Percentiles rank a stretch among this genome's conserved stretches.
phyloP scores from a whole-genome alignment of 2,888 invertebrate genomes.

The Platerodrilus igneus region DNA sequence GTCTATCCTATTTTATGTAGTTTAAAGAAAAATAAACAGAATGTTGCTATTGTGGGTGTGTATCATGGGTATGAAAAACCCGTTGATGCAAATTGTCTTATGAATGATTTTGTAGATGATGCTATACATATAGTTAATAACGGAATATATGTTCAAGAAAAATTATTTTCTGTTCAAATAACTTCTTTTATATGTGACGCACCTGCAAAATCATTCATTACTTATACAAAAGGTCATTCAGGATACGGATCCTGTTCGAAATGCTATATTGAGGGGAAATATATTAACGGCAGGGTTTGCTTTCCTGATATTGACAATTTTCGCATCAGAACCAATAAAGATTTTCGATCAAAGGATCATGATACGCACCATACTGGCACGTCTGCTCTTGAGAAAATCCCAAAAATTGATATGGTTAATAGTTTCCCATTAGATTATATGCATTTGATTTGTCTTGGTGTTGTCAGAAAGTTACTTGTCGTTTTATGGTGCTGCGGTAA shows the following conservation, averaged over 20 bases:
- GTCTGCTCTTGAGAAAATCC: conserved; percentile 1
- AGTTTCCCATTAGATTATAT: conserved; percentile 15
- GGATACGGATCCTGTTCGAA: conserved; percentile 20
- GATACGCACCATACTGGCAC: background rate
- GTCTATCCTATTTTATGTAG: conserved; percentile 15
- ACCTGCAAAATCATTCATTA: conserved; percentile 27
- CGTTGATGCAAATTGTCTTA: no score
- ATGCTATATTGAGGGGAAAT: conserved; percentile 26
- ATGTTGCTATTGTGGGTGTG: conserved; percentile 9
- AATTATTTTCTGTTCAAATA: conserved; percentile 6
- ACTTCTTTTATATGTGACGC: conserved; percentile 23
- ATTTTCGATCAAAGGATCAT: conserved; percentile 22
- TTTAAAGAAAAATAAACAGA: conserved; percentile 4
- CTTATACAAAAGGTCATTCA: conserved; percentile 25
- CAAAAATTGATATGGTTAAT: conserved; percentile 7
- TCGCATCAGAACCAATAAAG: conserved; percentile 22
- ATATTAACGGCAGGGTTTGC: conserved; percentile 19
- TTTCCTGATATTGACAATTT: conserved; percentile 24
- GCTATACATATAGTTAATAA: no score
- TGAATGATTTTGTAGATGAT: no score
- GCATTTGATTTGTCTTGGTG: conserved; percentile 14
- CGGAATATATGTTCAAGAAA: no score
- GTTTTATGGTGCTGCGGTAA: conserved; percentile 8
- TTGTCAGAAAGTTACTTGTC: conserved; percentile 12
- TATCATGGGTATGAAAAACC: conserved; percentile 3